These are phyloP conservation scores for Labroides dimidiatus DNA, from an alignment of 2,797 vertebrate species.

Conservation along the genomic window DNA sequence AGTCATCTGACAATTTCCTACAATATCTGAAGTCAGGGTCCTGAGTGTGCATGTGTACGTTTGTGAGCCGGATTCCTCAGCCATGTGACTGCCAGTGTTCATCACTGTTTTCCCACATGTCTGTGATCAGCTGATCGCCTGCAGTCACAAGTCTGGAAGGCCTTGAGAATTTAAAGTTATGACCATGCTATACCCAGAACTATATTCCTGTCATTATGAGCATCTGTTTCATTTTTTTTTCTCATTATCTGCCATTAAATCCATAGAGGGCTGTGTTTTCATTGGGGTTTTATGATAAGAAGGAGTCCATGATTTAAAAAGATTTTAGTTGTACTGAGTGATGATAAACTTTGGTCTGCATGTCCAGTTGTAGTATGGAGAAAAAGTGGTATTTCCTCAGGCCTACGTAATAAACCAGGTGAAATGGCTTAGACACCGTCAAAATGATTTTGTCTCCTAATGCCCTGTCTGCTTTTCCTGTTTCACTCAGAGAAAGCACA, in stretches of 20 bases:
- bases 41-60: neutral
- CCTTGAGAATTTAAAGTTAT: conserved; percentile 6
- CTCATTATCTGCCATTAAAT: conserved; percentile 36
- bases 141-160: conserved; percentile 48
- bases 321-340: neutral
- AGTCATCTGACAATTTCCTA: conserved; percentile 3
- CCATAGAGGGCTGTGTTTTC: neutral
- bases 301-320: neutral
- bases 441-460: neutral
- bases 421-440: too few species aligned
- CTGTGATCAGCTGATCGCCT: conserved; percentile 74
- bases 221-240: conserved; percentile 26
- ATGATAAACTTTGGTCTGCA: neutral
- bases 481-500: neutral
- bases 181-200: conserved; percentile 13
- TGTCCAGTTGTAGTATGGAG: neutral
- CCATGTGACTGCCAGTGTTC: conserved; percentile 71
- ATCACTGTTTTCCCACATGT: conserved; percentile 64
- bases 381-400: neutral
- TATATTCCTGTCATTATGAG: conserved; percentile 24
- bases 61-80: conserved; percentile 53
- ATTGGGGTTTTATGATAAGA: conserved; percentile 15
- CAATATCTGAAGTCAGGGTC: neutral
- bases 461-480: neutral
- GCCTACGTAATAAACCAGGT: too few species aligned